Base-by-base conservation (phyloP, 2,797 vertebrate species). In the Tamandua tetradactyla region DNA sequence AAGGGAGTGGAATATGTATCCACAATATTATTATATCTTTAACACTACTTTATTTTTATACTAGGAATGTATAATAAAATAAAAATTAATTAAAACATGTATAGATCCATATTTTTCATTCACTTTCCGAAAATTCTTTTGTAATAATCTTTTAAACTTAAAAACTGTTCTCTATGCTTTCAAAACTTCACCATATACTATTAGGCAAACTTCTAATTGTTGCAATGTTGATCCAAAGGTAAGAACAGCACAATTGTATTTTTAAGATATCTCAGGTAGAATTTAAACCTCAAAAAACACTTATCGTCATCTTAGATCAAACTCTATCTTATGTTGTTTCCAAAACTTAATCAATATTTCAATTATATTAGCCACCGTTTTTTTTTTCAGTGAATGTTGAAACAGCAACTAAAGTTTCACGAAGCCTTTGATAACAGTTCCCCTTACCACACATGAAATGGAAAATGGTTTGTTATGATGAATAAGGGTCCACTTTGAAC, bases 361-460 rank as follows among this genome's bases (percentile, higher is more conserved):
- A 80, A 3, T 87, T 82, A 87, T 79, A 47, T 47, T 47, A 37
- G 6, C 9, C 27, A 83, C 3, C 66, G 17, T 35, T 75, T 91
- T 89, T 22, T 35, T 75, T 91, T 89, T 87, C 44, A 66, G n/a
- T 80, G 42, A 85, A 30, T n/a, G 3, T 35, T 94, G 81, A 93
- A 93, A 89, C 30, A 79, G 76, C 37, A 84, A 61, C 35, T 84
- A 5, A 82, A n/a, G 12, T 68, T 78, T 30, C 17, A 42, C 55
- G 8, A 76, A 71, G 49, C 91, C 32, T 49, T 95, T 93, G 87
- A 20, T 72, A 86, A 71, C 22, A 72, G 27, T 14, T 61, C 27
- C 79, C 20, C 37, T 79, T 52, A 55, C 75, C 27, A 10, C 42
- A 71, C 25, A 37, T 35, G 35, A 83, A 83, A 76, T 42, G 7